Base-by-base conservation (phyloP, 2,113 vertebrate species). In the Platysteira castanea region DNA sequence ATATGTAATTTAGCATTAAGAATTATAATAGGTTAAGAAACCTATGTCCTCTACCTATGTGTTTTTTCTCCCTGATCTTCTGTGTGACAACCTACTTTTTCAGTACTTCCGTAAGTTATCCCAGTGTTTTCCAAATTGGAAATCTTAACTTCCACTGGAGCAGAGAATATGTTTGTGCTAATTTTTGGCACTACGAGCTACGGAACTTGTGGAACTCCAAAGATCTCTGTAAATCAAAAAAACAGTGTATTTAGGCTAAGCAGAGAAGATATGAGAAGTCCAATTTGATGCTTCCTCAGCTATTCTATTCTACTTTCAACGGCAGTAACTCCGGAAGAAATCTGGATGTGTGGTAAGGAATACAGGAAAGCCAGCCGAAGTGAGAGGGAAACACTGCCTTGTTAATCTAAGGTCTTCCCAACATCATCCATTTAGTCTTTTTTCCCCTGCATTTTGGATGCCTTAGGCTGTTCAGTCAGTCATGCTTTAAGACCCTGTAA, bases 391-490 rank as follows among this genome's bases (percentile, higher is more conserved):
- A 63, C 23, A 35, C 2, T 35, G 21, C 35, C 68, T 30, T 33
- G 18, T 21, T 87, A 37, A 63, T 80, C 86, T 79, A 49, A 89
- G 15, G 37, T 53, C 49, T 69, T 80, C 37, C 30, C 35, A 47
- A n/a, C 60, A 73, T 33, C 46, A 90, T 35, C 46, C 75, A 83
- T 73, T 79, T 54, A 73, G 68, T 7, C 28, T 42, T 76, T 84
- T 73, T 47, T 10, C 10, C 17, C 46, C 26, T 76, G 71, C 71
- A 74, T 70, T 90, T 63, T 54, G 39, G 30, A 70, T n/a, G 80
- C 95, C 64, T 67, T 20, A 67, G 73, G 94, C 91, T 90, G 86
- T n/a, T 90, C 83, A 74, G 88, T 59, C 71, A 88, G 67, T 84
- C 2, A 2, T 86, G 68, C 41, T 86, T 15, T 24, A 79, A 77